A percentile compares a stretch with the other conserved stretches of the same genome.
These are phyloP conservation scores for Gallinago solitaria DNA, from an alignment of 2,797 vertebrate species.

Conservation along the genomic window DNA sequence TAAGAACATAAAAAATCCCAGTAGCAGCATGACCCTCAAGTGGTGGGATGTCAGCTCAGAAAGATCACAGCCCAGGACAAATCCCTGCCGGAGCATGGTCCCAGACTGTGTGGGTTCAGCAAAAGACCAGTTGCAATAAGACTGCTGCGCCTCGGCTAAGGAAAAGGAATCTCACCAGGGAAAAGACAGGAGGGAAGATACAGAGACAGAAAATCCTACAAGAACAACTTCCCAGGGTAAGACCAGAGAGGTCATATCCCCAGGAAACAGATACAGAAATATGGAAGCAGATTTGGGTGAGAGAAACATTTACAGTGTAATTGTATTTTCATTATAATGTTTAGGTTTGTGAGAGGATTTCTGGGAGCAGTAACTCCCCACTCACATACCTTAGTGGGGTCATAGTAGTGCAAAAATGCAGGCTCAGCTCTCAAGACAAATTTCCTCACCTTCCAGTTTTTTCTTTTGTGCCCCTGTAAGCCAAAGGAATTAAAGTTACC, in stretches of 20 bases:
- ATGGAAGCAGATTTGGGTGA: not conserved
- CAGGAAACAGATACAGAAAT: not conserved
- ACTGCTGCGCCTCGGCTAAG: accelerated
- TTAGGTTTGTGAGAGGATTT: not conserved
- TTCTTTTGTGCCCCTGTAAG: slow-evolving; percentile 91
- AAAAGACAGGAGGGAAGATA: not conserved
- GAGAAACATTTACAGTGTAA: not conserved
- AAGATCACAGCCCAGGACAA: not conserved
- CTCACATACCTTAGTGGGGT: slow-evolving; percentile 87
- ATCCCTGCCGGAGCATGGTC: not conserved
- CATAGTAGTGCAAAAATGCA: slow-evolving; percentile 92
- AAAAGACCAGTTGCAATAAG: not conserved
- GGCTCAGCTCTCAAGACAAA: slow-evolving; percentile 93
- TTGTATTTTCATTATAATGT: not conserved
- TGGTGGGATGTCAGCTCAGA: not conserved
- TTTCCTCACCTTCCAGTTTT: slow-evolving; percentile 96
- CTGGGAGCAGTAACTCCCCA: not conserved
- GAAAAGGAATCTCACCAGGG: not conserved
- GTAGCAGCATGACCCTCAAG: not conserved
- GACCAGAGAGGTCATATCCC: not conserved
- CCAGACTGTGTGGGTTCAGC: not conserved
- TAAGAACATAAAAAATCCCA: not conserved
- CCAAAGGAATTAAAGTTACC: not conserved
- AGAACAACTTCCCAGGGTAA: not conserved
- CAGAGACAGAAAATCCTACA: not conserved